Percentiles rank a stretch among this genome's conserved stretches.
Evolutionary conservation across 2,113 vertebrate species (phyloP).

Genomic region (Caracal caracal): DNA sequence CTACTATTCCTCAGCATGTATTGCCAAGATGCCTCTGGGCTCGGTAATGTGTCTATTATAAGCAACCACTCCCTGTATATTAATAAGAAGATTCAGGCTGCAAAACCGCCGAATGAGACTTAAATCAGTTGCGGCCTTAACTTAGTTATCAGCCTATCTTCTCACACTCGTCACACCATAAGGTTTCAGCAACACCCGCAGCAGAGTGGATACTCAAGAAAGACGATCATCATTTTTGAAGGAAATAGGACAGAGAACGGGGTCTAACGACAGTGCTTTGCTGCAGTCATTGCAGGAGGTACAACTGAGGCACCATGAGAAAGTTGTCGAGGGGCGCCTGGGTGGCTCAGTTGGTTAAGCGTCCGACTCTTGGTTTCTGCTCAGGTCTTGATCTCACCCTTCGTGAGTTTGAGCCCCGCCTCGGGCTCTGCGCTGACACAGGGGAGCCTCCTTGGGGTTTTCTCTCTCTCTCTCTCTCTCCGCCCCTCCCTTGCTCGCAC

Average conservation of each 20-base stretch:
- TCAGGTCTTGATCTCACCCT: no score
- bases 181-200: neutral
- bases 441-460: no score
- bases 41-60: conserved; percentile 50
- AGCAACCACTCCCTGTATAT: conserved; percentile 30
- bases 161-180: conserved; percentile 18
- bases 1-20: neutral
- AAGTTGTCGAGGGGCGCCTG: no score
- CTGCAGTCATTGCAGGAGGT: neutral
- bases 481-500: no score
- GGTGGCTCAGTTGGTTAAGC: no score
- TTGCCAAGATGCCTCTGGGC: conserved; percentile 19
- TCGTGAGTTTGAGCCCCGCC: no score
- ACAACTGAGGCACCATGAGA: neutral
- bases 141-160: neutral
- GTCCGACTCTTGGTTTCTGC: no score
- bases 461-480: no score
- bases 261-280: neutral
- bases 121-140: conserved; percentile 18
- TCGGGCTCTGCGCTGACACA: no score
- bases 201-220: neutral
- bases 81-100: conserved; percentile 47
- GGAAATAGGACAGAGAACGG: neutral
- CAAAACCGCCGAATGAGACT: neutral
- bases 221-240: conserved; percentile 8